Evolutionary conservation across 2,888 invertebrate genomes (phyloP), one percentile per base, ranked within the genome.

Genomic region (Pyrgus malvae): DNA sequence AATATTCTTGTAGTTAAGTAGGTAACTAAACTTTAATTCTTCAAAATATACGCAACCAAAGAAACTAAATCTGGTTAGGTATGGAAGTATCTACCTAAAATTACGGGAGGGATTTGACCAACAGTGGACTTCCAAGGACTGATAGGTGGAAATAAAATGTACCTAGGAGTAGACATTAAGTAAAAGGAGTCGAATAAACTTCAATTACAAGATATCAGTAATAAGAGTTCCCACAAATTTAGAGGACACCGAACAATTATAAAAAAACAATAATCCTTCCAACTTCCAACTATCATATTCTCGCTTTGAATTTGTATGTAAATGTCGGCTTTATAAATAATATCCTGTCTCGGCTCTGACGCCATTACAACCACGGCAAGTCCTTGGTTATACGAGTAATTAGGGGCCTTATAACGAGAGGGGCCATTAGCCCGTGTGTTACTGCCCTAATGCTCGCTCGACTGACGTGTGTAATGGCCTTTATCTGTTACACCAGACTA

Each of bases 351-450:
- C 65, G 66, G 54, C 63, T 62, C 62, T 68, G 64, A 58, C 59
- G 62, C 68, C 68, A 61, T 71, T 64, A 62, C 31, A 60, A 57
- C 55, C 57, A 57, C 42, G 49, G 62, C 72, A 42, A 72, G 70
- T 67, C 68, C 65, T 67, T 65, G 67, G 66, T 67, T 72, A 79
- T 74, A 76, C n/a, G n/a, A n/a, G n/a, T 81, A 80, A 81, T 85
- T 78, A 78, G 73, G 69, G 67, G 64, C 58, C 61, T 54, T 65
- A 70, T 80, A 80, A 81, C 74, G 77, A 82, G 78, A 62, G 56
- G 65, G 62, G 63, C 72, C 72, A 80, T 79, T 77, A 80, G 67
- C 56, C 60, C 61, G 70, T 79, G 74, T 78, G 73, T 72, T 66
- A 69, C 70, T 68, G 70, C 68, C 77, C 73, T 80, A 74, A 81